Base-by-base conservation (phyloP, 1,140 invertebrate species). In the Drosophila pectinifera region DNA sequence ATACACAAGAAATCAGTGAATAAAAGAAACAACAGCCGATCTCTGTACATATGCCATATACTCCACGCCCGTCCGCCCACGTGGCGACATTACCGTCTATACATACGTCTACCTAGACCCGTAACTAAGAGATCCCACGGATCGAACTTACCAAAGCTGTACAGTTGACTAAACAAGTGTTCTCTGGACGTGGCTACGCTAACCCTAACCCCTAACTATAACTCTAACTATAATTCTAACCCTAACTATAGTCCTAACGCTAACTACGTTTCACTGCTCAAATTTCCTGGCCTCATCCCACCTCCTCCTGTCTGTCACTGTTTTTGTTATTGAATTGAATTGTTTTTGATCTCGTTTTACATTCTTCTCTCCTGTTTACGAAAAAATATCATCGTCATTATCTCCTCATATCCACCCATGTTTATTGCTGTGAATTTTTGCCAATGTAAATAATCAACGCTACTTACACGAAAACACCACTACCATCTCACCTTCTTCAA, bases 91-190 rank as follows among this genome's bases (percentile, higher is more conserved):
- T 45, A 78, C 78, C 65, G 46, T 56, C 73, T 69, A 70, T 63
- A 85, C 73, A 73, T 67, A 85, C 68, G 78, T 73, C 72, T 69
- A 85, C 77, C 49, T 55, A 45, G 82, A 84, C 84, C 64, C 43
- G 46, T 63, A 57, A 73, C 74, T 56, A 84, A 77, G 59, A 42
- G 55, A 78, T 64, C 20, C n/a, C 53, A 77, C 51, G 34, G 45
- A 77, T 72, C 49, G 55, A 79, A 78, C 55, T 65, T 78, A 73
- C 80, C 56, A 79, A 54, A 57, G 24, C 48, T 89, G 76, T 80
- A 88, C 79, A 89, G 84, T 77, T 77, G 83, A 88, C 83, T 81
- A 73, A 84, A 88, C 43, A 57, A 73, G 57, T 64, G 64, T 58
- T 58, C 39, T 59, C 39, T 59, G 84, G 79, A 86, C 83, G n/a